phyloP scores from a whole-genome alignment of 2,113 vertebrate genomes.

The Scophthalmus maximus region DNA sequence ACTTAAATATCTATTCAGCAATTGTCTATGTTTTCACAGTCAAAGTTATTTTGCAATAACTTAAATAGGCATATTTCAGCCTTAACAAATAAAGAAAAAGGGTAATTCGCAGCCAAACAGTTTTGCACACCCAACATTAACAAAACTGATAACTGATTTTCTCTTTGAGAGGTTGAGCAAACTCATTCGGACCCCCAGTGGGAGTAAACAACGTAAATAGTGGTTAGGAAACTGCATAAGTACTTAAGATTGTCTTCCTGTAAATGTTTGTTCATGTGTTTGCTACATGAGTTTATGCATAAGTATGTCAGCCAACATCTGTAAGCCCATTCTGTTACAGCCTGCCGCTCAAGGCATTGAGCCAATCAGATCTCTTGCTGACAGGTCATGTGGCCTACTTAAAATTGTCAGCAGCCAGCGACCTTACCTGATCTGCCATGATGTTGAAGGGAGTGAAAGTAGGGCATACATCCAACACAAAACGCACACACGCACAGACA shows the following conservation, averaged over 20 bases:
- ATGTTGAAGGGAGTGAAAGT: conserved; percentile 63
- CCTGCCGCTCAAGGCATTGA: conserved; percentile 21
- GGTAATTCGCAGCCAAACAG: too few species aligned
- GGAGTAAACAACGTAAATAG: not conserved
- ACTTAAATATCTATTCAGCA: too few species aligned
- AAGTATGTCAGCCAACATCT: conserved; percentile 67
- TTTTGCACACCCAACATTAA: too few species aligned
- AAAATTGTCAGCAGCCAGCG: conserved; percentile 54
- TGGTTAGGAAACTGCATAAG: not conserved
- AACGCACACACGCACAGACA: conserved; percentile 24
- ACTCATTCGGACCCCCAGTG: not conserved
- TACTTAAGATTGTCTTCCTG: not conserved
- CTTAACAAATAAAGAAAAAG: too few species aligned
- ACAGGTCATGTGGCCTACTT: conserved; percentile 63
- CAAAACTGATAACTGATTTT: too few species aligned
- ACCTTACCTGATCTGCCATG: conserved; percentile 72
- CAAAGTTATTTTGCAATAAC: too few species aligned
- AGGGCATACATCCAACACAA: conserved; percentile 66
- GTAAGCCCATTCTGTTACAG: conserved; percentile 59
- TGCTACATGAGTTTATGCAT: conserved; percentile 12
- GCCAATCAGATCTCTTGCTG: conserved; percentile 53
- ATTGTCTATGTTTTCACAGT: too few species aligned
- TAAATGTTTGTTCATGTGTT: conserved; percentile 7
- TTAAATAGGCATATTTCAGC: too few species aligned
- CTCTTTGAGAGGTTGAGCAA: not conserved